Percentiles rank a stretch among this genome's conserved stretches.
phyloP scores from a whole-genome alignment of 2,888 invertebrate genomes.

The Spisula subtruncata region DNA sequence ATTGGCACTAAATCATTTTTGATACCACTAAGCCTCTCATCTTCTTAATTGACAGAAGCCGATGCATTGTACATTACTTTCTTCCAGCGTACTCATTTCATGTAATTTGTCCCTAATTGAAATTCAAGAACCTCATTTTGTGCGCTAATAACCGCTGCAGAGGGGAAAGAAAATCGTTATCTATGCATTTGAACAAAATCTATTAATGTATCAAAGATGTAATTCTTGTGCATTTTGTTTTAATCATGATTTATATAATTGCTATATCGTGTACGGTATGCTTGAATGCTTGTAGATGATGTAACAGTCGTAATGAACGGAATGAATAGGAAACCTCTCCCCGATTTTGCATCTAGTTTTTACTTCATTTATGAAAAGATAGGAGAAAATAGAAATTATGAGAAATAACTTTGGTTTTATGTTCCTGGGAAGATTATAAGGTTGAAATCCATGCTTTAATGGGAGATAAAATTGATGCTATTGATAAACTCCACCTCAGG shows the following conservation, averaged over 20 bases:
- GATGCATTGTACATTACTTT: neutral
- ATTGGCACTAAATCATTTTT: too few relatives aligned
- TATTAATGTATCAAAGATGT: neutral
- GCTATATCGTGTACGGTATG: neutral
- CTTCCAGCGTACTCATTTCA: neutral
- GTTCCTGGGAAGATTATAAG: slow-evolving; percentile 10
- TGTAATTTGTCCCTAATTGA: slow-evolving; percentile 6
- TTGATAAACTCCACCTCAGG: neutral
- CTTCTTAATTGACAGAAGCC: neutral
- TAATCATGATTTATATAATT: slow-evolving; percentile 9
- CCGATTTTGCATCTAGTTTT: neutral
- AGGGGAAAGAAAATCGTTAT: neutral
- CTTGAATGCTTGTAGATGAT: neutral
- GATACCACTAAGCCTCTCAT: neutral
- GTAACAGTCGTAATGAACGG: neutral
- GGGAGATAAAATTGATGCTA: slow-evolving; percentile 5
- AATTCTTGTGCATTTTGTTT: neutral
- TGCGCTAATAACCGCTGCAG: neutral
- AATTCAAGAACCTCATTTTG: slow-evolving; percentile 3
- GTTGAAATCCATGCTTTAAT: slow-evolving; percentile 20
- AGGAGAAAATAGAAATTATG: slow-evolving; percentile 21
- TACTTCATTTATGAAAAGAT: slow-evolving; percentile 25
- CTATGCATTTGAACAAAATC: slow-evolving; percentile 11
- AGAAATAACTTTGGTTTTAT: slow-evolving; percentile 17
- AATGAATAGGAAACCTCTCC: neutral